phyloP scores from a whole-genome alignment of 1,140 invertebrate genomes.

The Cataglyphis hispanica region DNA sequence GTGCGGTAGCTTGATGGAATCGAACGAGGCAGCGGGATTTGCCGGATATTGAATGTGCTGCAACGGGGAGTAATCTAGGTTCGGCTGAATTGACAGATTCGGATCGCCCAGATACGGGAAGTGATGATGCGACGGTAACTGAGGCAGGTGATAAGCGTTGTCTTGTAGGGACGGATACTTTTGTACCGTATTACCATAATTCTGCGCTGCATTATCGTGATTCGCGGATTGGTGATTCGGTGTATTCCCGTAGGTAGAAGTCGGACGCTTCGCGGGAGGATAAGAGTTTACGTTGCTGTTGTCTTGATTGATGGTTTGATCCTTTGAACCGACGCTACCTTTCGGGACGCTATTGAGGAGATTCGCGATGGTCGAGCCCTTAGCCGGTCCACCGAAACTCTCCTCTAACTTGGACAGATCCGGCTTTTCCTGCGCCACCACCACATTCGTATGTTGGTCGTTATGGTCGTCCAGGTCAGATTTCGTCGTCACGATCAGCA shows the following conservation, averaged over 20 bases:
- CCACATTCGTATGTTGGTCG: conserved; percentile 47
- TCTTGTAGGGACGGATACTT: conserved; percentile 18
- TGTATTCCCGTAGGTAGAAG: conserved; percentile 23
- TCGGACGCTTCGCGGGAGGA: background rate
- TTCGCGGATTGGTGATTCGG: conserved; percentile 5
- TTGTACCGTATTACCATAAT: background rate
- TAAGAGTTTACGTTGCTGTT: background rate
- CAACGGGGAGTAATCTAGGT: conserved; percentile 55
- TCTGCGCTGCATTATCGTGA: background rate
- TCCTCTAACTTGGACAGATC: conserved; percentile 69
- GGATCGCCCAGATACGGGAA: background rate
- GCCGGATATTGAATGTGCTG: conserved; percentile 45
- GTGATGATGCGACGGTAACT: background rate
- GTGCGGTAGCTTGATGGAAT: conserved; percentile 11
- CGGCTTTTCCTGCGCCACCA: background rate
- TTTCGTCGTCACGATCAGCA: conserved; percentile 74
- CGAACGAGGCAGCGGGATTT: background rate
- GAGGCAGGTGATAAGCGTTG: conserved; percentile 14
- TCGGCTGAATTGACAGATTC: conserved; percentile 51
- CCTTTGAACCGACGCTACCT: conserved; percentile 30
- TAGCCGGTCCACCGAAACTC: conserved; percentile 75
- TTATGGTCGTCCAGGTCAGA: conserved; percentile 51
- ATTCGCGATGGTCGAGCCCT: conserved; percentile 52
- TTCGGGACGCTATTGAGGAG: conserved; percentile 55
- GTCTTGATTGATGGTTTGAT: conserved; percentile 35